Base-by-base conservation (phyloP, 2,888 invertebrate species). In the Salticus scenicus region DNA sequence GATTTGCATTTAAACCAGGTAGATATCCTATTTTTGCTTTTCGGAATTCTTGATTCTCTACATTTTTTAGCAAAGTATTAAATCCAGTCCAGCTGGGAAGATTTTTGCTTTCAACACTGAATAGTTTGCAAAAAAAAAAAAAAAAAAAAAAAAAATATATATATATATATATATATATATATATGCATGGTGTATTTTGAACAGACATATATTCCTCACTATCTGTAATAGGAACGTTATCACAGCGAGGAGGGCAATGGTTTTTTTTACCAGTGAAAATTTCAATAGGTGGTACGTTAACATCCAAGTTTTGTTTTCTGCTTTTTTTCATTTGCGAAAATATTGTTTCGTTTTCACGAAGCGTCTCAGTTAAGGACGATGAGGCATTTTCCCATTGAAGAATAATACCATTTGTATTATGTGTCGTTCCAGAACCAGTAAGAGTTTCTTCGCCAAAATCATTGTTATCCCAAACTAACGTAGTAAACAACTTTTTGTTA, bases 1-100 rank as follows among this genome's bases (percentile, higher is more conserved):
- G 42, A 27, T 41, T 41, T 4, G 69, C 28, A 69, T 81, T 89
- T 87, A 87, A 74, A 8, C 33, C 87, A 47, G 81, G 75, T 27
- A 88, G 63, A 78, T 88, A 84, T 31, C 78, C 70, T 17, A 85
- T 70, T 24, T 30, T 66, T 27, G 31, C 30, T 66, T 66, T 66
- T 8, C 14, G 12, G 20, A 28, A 28, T 14, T 27, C 28, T 30
- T 30, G 24, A 66, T 14, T 41, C 41, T 41, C 14, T 41, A 14
- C 14, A 41, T 41, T 41, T 41, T 8, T 41, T 10, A 41, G 41
- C 41, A 41, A 14, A 41, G 41, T 41, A 41, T 41, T 41, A 41
- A 41, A 41, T 41, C 41, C 41, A 41, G 41, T 41, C 41, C 41
- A 41, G 14, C 41, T 14, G 14, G 41, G 41, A 41, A 41, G 41